A percentile compares a stretch with the other conserved stretches of the same genome.
Conservation (phyloP, 2,113 vertebrate genomes). For the Pseudorhombus dupliciocellatus region DNA sequence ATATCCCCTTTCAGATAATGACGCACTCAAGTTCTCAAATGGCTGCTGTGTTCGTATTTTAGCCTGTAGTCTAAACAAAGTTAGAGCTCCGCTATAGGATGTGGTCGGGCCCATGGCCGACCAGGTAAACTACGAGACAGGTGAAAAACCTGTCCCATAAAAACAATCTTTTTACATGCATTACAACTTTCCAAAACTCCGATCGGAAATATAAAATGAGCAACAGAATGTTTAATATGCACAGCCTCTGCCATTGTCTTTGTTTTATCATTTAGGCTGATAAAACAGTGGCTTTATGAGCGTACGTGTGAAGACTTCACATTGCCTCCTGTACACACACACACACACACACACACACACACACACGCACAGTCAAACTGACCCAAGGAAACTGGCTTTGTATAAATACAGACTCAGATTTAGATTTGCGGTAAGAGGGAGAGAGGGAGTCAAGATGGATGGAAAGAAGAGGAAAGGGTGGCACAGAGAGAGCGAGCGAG, state of each 20-base stretch:
- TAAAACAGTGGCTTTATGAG: conserved; percentile 9
- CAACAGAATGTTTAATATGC: not conserved
- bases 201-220: not conserved
- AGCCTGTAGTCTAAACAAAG: conserved; percentile 29
- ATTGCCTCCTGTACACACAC: not conserved
- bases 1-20: conserved; percentile 54
- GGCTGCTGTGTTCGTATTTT: conserved; percentile 30
- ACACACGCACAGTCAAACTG: conserved; percentile 32
- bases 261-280: conserved; percentile 4
- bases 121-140: conserved; percentile 32
- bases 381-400: conserved; percentile 60
- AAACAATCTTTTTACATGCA: not conserved
- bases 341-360: conserved; percentile 18
- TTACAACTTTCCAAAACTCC: not conserved
- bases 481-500: conserved; percentile 46
- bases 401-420: conserved; percentile 74
- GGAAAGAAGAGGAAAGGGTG: conserved; percentile 53
- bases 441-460: conserved; percentile 51
- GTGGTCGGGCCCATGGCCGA: conserved; percentile 34
- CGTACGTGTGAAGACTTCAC: conserved; percentile 5
- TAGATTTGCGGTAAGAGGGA: conserved; percentile 65
- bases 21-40: conserved; percentile 34
- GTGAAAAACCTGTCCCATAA: conserved; percentile 2
- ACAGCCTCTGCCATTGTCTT: not conserved
- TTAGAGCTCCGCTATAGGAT: conserved; percentile 34